Evolutionary conservation across 2,888 invertebrate genomes (phyloP).

Genomic region (Hydroisotoma schaefferi): DNA sequence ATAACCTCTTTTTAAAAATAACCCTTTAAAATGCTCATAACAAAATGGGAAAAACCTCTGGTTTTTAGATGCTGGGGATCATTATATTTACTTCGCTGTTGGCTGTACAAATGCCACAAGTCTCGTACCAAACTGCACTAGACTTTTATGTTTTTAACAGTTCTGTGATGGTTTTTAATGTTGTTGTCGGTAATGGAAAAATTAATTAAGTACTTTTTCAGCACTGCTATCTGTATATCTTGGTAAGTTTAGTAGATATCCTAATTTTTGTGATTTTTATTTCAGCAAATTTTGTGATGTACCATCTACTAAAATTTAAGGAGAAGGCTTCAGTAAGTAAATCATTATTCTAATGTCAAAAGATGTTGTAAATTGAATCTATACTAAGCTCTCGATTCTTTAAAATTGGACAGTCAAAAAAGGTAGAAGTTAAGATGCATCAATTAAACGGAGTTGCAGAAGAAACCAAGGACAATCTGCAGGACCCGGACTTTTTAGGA

Average conservation of each 20-base stretch:
- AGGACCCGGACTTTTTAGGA: conserved; percentile 16
- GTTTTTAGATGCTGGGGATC: conserved; percentile 32
- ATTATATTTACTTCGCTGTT: conserved; percentile 31
- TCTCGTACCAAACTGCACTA: conserved; percentile 43
- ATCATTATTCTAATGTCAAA: background rate
- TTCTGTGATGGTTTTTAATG: conserved; percentile 36
- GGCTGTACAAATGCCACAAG: conserved; percentile 29
- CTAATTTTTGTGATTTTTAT: conserved; percentile 5
- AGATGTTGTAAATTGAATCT: too few relatives aligned
- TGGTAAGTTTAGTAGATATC: background rate
- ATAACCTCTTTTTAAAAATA: background rate
- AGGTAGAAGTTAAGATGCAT: too few relatives aligned
- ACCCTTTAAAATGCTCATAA: background rate
- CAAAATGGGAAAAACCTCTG: background rate
- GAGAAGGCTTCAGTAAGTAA: conserved; percentile 16
- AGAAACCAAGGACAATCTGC: conserved; percentile 24
- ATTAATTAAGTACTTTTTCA: background rate
- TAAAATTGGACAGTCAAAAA: too few relatives aligned
- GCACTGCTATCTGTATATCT: background rate
- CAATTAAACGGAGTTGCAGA: conserved; percentile 19
- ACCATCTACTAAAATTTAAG: conserved; percentile 30
- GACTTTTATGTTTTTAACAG: conserved; percentile 44
- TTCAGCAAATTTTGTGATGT: conserved; percentile 36
- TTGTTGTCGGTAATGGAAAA: conserved; percentile 32
- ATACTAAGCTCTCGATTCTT: too few relatives aligned